Evolutionary conservation across 2,797 vertebrate species (phyloP), one percentile per base, ranked within the genome.

Genomic region (Trachurus trachurus): DNA sequence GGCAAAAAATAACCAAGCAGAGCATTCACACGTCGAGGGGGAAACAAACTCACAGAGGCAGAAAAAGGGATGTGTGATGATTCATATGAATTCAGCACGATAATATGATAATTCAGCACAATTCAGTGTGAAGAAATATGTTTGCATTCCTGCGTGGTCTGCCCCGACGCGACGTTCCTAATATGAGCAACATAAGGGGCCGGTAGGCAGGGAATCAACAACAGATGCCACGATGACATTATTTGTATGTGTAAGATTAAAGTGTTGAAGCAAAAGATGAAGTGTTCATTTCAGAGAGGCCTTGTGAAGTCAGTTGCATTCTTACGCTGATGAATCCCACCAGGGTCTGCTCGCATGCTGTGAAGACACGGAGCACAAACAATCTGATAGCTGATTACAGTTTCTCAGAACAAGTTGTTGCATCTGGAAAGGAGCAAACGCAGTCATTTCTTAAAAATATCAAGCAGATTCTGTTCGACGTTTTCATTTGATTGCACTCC

Each of bases 401-500:
- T 59, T 59, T 76, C 86, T 89, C 71, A 80, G 81, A 90, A 78
- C 87, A 85, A 76, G 63, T 83, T 81, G 62, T 66, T 83, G 85
- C 89, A 89, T 93, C 90, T 94, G 90, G 89, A 92, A 90, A 78
- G 45, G 54, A 88, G 74, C 49, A 74, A 40, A 61, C 66, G 40
- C 70, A 79, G 78, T 80, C 56, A 84, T 89, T 89, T 90, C 82
- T 89, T 89, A 76, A 88, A 88, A 86, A 87, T 87, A 86, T 88
- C 84, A 82, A 82, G 59, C 76, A 85, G 83, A 92, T 91, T 81
- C 54, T 78, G 54, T 66, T 31, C 6, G 86, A 87, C 88, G 64
- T 87, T 86, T 89, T 74, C 78, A 87, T 88, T 71, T 92, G 87
- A 92, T 88, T 89, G 78, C 2, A 31, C 65, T 91, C 86, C 87